phyloP scores from a whole-genome alignment of 2,113 vertebrate species.

The Copsychus sechellarum region DNA sequence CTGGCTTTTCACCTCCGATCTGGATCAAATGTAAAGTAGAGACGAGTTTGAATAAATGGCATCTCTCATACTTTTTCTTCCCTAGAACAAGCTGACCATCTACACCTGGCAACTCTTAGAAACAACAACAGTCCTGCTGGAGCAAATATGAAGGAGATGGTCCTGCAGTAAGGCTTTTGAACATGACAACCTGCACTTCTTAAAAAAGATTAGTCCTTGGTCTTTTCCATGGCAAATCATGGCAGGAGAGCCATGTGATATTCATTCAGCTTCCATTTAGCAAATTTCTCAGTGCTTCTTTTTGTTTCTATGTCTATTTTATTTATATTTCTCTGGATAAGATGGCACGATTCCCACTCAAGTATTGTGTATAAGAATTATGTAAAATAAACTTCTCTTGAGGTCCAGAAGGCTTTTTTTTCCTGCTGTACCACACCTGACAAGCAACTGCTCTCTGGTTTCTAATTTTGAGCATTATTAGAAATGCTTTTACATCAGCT shows the following conservation, averaged over 20 bases:
- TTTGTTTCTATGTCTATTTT: background rate
- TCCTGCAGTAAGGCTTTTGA: background rate
- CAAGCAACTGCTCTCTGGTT: background rate
- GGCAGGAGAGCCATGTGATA: background rate
- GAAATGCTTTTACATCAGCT: slow-evolving; percentile 29
- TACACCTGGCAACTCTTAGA: background rate
- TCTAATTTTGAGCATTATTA: slow-evolving; percentile 32
- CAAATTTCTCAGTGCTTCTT: background rate
- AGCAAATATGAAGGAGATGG: background rate
- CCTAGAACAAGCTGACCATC: background rate
- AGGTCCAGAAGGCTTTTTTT: background rate
- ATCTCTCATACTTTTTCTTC: background rate
- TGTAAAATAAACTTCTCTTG: background rate
- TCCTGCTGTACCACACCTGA: background rate
- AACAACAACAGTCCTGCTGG: background rate
- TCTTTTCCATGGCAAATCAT: background rate
- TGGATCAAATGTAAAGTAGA: background rate
- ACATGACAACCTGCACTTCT: background rate
- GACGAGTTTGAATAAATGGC: background rate
- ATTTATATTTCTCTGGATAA: slow-evolving; percentile 12
- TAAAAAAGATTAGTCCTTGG: background rate
- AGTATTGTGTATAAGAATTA: background rate
- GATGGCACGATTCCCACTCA: background rate
- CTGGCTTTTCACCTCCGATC: background rate
- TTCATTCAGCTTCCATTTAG: background rate